Base-by-base conservation (phyloP, 2,113 vertebrate species). In the Calidris pygmaea region DNA sequence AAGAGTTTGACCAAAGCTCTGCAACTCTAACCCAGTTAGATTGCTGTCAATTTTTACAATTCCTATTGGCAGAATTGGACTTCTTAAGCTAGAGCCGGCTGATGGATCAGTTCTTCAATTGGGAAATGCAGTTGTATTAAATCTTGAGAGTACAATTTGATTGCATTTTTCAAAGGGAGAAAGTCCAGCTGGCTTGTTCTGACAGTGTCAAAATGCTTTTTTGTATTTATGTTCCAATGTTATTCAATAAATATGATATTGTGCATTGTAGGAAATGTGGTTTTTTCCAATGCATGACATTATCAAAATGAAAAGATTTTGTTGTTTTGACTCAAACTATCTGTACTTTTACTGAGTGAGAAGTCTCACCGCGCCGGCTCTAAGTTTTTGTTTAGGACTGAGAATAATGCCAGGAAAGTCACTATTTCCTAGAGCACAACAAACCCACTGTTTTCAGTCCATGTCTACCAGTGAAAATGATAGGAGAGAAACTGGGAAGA, bases 41-140 rank as follows among this genome's bases (percentile, higher is more conserved):
- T 8, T 53, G 35, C 29, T 66, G 41, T 24, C 48, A 60, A 0
- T 53, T 93, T 90, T 87, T 29, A 56, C 17, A 37, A 7, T 20
- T 79, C 16, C 17, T 23, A 41, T 37, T 79, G 56, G 39, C 45
- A 79, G 48, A 53, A 87, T 88, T 52, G 39, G 67, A 56, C 32
- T 85, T 2, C 35, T 79, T 70, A 62, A 58, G 41, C 32, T 70
- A 80, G 14, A 88, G 37, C 16, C n/a, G 58, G 37, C 56, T 91
- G 87, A 77, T 72, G 72, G 89, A 94, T 90, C 75, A 48, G n/a
- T 71, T 91, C 62, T 93, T 91, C 85, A 84, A 35, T 2, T 81
- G 93, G 68, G 53, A 94, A 96, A 94, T 74, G 47, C 59, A 90
- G 35, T 60, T 90, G 18, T 70, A 77, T 86, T 84, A 81, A n/a